Evolutionary conservation across 1,140 invertebrate species (phyloP).

Genomic region (Drosophila pseudoananassae): DNA sequence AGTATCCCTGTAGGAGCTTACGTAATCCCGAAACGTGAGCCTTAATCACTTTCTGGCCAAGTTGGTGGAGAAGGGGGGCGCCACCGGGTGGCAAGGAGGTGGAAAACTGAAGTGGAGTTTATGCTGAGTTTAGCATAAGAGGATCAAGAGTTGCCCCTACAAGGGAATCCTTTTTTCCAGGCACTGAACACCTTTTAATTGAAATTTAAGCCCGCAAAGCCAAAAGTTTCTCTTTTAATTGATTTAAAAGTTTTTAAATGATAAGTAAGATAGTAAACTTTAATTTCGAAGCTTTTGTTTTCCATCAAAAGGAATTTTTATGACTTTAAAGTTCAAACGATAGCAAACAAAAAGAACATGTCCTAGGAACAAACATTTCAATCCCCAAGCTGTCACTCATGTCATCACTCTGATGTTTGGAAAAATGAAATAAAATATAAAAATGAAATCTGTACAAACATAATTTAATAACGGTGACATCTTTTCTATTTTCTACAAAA

Average conservation of each 20-base stretch:
- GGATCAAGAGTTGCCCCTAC: constrained; percentile 25
- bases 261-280: background rate
- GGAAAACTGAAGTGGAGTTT: constrained; percentile 36
- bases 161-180: constrained; percentile 14
- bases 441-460: background rate
- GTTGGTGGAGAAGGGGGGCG: background rate
- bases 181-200: constrained; percentile 18
- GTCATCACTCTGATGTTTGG: no score
- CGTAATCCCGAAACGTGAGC: constrained; percentile 68
- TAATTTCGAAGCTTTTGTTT: background rate
- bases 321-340: background rate
- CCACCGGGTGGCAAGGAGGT: background rate
- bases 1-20: constrained; percentile 79
- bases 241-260: constrained; percentile 7
- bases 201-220: constrained; percentile 13
- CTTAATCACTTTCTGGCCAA: constrained; percentile 50
- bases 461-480: background rate
- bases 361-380: background rate
- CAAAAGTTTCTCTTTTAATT: constrained; percentile 27
- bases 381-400: background rate
- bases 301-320: background rate
- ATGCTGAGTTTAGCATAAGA: constrained; percentile 29
- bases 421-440: background rate
- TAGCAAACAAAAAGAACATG: background rate
- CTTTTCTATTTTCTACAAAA: constrained; percentile 15